These are phyloP conservation scores for Netta rufina DNA, from an alignment of 2,797 vertebrate species.

Conservation along the genomic window DNA sequence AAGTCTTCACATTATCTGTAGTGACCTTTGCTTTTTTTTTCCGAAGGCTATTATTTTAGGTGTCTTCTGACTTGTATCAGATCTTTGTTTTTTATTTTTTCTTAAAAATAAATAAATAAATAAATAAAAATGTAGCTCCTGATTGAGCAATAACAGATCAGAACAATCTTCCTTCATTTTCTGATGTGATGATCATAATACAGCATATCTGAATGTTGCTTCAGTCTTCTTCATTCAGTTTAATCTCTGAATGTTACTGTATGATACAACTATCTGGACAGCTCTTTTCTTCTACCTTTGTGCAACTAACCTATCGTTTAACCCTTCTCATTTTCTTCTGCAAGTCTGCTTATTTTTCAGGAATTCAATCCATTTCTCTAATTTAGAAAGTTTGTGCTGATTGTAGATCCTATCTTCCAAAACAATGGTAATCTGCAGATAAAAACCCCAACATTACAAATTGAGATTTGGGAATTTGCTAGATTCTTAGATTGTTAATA, in stretches of 20 bases:
- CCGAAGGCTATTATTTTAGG: not conserved
- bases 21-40: not conserved
- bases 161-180: not conserved
- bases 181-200: not conserved
- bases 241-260: not conserved
- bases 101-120: not conserved
- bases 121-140: not conserved
- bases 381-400: not conserved
- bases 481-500: not conserved
- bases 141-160: not conserved
- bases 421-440: not conserved
- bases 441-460: not conserved
- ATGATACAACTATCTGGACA: not conserved
- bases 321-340: not conserved
- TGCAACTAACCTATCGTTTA: not conserved
- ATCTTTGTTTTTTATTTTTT: not conserved
- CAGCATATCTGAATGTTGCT: not conserved
- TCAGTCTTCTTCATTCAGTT: not conserved
- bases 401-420: not conserved
- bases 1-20: not conserved
- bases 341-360: not conserved
- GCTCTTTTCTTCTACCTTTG: not conserved
- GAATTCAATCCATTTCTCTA: not conserved
- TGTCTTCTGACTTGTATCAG: not conserved
- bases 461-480: not conserved